Conservation (phyloP, 2,797 vertebrate species). For the Hoplostethus atlanticus region DNA sequence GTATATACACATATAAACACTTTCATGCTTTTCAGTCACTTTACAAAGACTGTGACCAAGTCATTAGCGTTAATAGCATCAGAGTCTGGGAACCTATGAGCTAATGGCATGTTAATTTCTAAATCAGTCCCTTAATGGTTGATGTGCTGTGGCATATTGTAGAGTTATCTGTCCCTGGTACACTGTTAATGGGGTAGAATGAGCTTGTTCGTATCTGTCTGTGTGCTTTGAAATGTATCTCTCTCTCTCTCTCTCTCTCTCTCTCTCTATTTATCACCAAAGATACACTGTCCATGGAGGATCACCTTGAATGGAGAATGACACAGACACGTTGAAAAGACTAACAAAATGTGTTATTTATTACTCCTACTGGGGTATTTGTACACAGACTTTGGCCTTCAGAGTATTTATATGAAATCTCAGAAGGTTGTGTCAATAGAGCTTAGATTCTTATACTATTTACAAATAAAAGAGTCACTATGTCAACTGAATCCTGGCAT, state of each 20-base stretch:
- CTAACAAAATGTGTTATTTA: conserved; percentile 53
- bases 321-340: conserved; percentile 45
- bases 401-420: conserved; percentile 2
- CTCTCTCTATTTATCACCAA: conserved; percentile 24
- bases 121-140: conserved; percentile 44
- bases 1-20: conserved; percentile 38
- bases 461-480: conserved; percentile 2
- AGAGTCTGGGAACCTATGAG: conserved; percentile 39
- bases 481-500: conserved; percentile 24
- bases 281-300: conserved; percentile 32
- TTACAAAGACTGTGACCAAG: conserved; percentile 47
- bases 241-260: conserved; percentile 2
- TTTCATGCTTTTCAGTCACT: conserved; percentile 41
- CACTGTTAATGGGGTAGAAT: conserved; percentile 23
- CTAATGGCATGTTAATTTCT: conserved; percentile 67
- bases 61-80: conserved; percentile 62
- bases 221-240: conserved; percentile 26
- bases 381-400: conserved; percentile 20
- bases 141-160: conserved; percentile 39
- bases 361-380: conserved; percentile 20
- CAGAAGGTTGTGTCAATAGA: not conserved
- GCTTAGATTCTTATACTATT: not conserved
- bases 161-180: conserved; percentile 28
- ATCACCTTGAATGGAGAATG: conserved; percentile 58
- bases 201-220: conserved; percentile 6